Evolutionary conservation across 2,113 vertebrate genomes (phyloP), one percentile per base, ranked within the genome.

Genomic region (Haemorhous mexicanus): DNA sequence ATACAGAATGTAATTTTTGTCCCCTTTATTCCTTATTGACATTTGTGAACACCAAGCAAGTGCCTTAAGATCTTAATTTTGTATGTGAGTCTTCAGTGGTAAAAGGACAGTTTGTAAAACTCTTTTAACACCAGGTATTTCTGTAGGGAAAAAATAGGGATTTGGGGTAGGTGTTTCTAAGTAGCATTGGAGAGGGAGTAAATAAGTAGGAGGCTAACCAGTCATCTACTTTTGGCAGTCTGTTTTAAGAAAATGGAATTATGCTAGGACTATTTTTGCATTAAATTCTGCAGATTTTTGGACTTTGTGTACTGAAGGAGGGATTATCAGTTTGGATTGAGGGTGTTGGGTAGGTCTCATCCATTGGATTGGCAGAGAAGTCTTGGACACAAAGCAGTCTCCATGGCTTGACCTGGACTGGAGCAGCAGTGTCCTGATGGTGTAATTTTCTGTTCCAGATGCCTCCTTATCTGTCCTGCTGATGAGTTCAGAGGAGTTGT

Each of bases 381-480:
- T 77, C 49, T 27, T 78, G 74, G 41, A 64, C 1, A 1, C 49
- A 50, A 41, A 91, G 70, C 32, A 13, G 22, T 28, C 70, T 93
- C n/a, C 41, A 4, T 30, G 55, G 12, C 62, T 82, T 87, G 69
- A 12, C 81, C 58, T 66, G 66, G 58, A 87, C 26, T 2, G 44
- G 79, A 92, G 39, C 70, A 74, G 43, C 58, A 39, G 46, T 76
- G 52, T 89, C 81, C 73, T 56, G 56, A 56, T 63, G 44, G 52
- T 91, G 47, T 61, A 4, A 56, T 87, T 86, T 87, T 87, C 58
- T 91, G 41, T 91, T 96, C 81, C 93, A 79, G 67, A 72, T 92
- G n/a, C 74, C 16, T 94, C 66, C 37, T 82, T 84, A 37, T 94
- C 37, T 79, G 52, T 87, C 59, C 73, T 84, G 93, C 67, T 89